These are phyloP conservation scores for Mus spretus DNA, from an alignment of 2,797 vertebrate species.

Conservation along the genomic window DNA sequence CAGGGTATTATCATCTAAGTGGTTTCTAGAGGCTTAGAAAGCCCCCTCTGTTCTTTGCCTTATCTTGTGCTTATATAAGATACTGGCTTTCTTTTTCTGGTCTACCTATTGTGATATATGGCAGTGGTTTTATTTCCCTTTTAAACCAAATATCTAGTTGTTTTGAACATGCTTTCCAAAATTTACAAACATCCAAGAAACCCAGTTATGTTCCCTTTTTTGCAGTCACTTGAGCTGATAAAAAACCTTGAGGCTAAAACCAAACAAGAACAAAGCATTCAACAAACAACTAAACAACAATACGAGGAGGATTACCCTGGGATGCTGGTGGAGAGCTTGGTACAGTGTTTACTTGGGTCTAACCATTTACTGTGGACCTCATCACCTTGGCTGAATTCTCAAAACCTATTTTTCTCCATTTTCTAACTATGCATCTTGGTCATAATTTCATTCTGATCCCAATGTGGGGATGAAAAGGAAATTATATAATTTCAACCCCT, in stretches of 20 bases:
- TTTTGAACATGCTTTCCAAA: background rate
- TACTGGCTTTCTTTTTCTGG: background rate
- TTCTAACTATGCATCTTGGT: background rate
- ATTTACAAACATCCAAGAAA: background rate
- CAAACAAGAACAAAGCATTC: background rate
- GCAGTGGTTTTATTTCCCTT: background rate
- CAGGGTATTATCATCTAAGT: background rate
- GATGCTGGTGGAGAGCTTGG: background rate
- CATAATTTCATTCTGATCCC: background rate
- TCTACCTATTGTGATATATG: background rate
- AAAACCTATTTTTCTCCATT: background rate
- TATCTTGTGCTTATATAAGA: background rate
- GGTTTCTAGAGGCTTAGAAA: background rate
- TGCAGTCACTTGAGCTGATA: background rate
- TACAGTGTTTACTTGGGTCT: background rate
- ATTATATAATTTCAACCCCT: background rate
- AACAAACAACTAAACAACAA: background rate
- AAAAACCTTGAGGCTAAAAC: background rate
- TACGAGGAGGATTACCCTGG: background rate
- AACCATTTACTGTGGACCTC: background rate
- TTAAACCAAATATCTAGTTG: background rate
- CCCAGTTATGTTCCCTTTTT: background rate
- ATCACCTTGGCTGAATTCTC: background rate
- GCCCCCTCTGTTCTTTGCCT: background rate
- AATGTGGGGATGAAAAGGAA: background rate